phyloP scores from a whole-genome alignment of 2,113 vertebrate species.

The Scopus umbretta region DNA sequence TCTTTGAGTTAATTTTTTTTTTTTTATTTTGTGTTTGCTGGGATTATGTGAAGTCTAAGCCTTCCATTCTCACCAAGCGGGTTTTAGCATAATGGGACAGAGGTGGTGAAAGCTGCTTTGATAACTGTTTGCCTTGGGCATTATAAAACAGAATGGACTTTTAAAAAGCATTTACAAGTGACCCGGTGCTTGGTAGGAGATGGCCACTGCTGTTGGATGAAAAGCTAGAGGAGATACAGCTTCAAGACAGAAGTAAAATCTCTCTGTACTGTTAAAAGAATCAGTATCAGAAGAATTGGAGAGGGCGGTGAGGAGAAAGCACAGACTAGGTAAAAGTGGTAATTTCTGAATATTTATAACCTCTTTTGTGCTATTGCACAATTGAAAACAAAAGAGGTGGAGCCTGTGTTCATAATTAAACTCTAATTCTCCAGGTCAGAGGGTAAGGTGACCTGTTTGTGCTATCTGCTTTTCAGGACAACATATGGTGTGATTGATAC shows the following conservation, averaged over 20 bases:
- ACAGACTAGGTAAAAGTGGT: neutral
- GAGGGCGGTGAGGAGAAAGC: neutral
- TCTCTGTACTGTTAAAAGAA: constrained; percentile 9
- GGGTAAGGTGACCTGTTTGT: neutral
- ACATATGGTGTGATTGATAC: constrained; percentile 9
- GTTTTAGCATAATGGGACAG: constrained; percentile 40
- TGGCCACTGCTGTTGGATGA: constrained; percentile 18
- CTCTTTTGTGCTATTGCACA: neutral
- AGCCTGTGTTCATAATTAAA: constrained; percentile 1
- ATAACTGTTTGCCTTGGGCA: constrained; percentile 36
- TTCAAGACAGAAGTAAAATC: constrained; percentile 6
- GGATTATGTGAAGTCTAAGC: constrained; percentile 34
- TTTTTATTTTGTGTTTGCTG: neutral
- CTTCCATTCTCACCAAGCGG: constrained; percentile 17
- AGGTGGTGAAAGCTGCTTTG: constrained; percentile 23
- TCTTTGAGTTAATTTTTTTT: constrained; percentile 27
- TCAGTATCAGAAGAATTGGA: neutral
- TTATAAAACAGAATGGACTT: constrained; percentile 31
- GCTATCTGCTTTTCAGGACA: neutral
- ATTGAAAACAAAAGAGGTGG: constrained; percentile 5
- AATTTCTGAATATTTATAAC: constrained; percentile 37
- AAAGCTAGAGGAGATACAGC: constrained; percentile 19
- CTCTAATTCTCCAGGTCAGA: neutral
- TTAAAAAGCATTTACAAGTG: constrained; percentile 41
- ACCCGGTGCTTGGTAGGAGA: neutral